Evolutionary conservation across 2,888 invertebrate genomes (phyloP).

Genomic region (Tanytarsus gracilentus): DNA sequence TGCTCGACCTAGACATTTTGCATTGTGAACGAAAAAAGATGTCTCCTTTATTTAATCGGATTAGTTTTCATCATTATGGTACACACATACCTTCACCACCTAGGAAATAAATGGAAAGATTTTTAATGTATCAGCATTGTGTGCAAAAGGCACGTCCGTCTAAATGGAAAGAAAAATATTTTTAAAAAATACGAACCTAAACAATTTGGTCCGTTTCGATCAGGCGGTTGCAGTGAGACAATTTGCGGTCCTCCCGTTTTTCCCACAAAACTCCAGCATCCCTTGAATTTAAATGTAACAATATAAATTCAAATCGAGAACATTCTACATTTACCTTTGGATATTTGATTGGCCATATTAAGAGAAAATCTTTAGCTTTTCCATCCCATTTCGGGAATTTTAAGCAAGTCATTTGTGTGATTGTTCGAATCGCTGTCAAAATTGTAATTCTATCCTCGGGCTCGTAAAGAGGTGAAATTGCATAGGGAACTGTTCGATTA

Average conservation of each 20-base stretch:
- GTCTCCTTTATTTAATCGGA: background rate
- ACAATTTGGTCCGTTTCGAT: slow-evolving; percentile 53
- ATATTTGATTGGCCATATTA: slow-evolving; percentile 57
- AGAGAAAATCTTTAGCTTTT: slow-evolving; percentile 51
- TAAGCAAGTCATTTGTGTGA: slow-evolving; percentile 57
- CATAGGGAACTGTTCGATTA: slow-evolving; percentile 55
- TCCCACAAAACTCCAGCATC: slow-evolving; percentile 72
- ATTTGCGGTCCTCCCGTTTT: slow-evolving; percentile 64
- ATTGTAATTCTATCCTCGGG: slow-evolving; percentile 47
- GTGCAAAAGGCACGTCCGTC: no score
- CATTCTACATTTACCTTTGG: slow-evolving; percentile 41
- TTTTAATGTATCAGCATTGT: no score
- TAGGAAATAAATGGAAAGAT: background rate
- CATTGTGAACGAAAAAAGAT: background rate
- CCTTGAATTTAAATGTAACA: slow-evolving; percentile 32
- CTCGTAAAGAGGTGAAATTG: slow-evolving; percentile 53
- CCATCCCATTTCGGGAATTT: slow-evolving; percentile 58
- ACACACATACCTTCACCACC: slow-evolving; percentile 11
- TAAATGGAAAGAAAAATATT: background rate
- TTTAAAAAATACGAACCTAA: slow-evolving; percentile 42
- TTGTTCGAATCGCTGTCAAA: slow-evolving; percentile 46
- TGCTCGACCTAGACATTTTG: slow-evolving; percentile 56
- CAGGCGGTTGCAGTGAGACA: slow-evolving; percentile 57
- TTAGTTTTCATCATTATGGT: no score
- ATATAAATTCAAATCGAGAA: background rate